A percentile compares a stretch with the other conserved stretches of the same genome.
Evolutionary conservation across 2,888 invertebrate genomes (phyloP).

Genomic region (Cryptocephalus moraei): DNA sequence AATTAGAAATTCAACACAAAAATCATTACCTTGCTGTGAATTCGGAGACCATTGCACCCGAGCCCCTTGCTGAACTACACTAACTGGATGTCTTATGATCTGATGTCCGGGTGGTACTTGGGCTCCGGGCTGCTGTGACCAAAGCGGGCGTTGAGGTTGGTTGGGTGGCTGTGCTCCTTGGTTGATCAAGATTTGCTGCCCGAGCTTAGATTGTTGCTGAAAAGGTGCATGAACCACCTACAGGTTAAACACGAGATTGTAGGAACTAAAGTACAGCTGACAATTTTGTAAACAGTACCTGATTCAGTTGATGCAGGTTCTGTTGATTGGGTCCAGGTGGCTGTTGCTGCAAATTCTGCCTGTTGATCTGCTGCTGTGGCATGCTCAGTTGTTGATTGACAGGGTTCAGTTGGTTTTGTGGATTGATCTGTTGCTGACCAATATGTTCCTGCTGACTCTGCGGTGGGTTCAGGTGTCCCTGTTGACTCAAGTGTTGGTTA

Average conservation of each 20-base stretch:
- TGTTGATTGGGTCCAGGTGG: slow-evolving; percentile 13
- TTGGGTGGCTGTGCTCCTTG: slow-evolving; percentile 25
- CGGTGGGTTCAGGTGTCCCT: slow-evolving; percentile 8
- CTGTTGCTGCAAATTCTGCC: slow-evolving; percentile 37
- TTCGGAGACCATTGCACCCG: background rate
- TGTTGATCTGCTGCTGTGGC: slow-evolving; percentile 14
- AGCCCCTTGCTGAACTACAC: slow-evolving; percentile 38
- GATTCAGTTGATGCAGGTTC: slow-evolving; percentile 17
- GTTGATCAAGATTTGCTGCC: slow-evolving; percentile 15
- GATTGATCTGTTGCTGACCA: slow-evolving; percentile 6
- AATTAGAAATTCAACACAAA: background rate
- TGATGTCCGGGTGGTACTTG: slow-evolving; percentile 34
- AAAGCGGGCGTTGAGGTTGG: slow-evolving; percentile 22
- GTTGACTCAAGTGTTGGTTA: slow-evolving; percentile 13
- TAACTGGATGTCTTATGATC: slow-evolving; percentile 40
- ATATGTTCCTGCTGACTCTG: slow-evolving; percentile 8
- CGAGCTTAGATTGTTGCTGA: slow-evolving; percentile 13
- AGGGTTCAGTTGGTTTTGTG: slow-evolving; percentile 17
- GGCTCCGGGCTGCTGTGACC: slow-evolving; percentile 20
- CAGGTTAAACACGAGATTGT: slow-evolving; percentile 5
- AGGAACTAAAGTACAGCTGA: background rate
- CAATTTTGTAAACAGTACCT: slow-evolving; percentile 5
- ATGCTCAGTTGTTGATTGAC: slow-evolving; percentile 16
- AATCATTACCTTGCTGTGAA: background rate
- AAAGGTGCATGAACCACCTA: slow-evolving; percentile 23